phyloP scores from a whole-genome alignment of 1,140 invertebrate genomes.

The Forficula auricularia region DNA sequence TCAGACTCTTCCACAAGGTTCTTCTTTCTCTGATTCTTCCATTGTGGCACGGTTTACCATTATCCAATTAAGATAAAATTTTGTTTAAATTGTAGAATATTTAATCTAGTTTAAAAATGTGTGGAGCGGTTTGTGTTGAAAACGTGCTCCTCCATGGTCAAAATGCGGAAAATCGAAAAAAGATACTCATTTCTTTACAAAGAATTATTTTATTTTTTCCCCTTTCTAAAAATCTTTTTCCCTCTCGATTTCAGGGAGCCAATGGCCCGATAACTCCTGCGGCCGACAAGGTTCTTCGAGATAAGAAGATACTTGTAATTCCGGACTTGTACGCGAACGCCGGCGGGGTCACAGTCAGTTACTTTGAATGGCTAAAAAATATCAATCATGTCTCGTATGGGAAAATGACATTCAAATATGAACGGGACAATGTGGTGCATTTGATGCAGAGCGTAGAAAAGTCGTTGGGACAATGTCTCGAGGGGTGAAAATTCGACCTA shows the following conservation, averaged over 20 bases:
- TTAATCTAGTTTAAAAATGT: too few species aligned
- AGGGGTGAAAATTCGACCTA: neutral
- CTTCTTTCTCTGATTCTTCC: too few species aligned
- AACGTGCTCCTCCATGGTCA: too few species aligned
- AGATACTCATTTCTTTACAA: too few species aligned
- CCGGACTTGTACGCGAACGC: constrained; percentile 73
- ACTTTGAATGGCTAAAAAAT: constrained; percentile 87
- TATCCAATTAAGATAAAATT: too few species aligned
- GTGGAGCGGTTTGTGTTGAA: too few species aligned
- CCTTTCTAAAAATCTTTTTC: constrained; percentile 37
- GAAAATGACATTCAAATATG: constrained; percentile 70
- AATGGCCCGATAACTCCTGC: constrained; percentile 76
- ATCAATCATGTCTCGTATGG: constrained; percentile 79
- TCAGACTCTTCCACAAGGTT: too few species aligned
- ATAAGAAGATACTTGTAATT: constrained; percentile 59
- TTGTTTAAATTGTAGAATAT: too few species aligned
- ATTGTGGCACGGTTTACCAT: too few species aligned
- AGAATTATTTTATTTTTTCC: neutral
- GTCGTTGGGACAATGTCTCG: constrained; percentile 12
- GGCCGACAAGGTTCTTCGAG: constrained; percentile 57
- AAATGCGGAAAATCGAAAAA: too few species aligned
- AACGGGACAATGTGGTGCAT: constrained; percentile 57
- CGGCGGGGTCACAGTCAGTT: constrained; percentile 79
- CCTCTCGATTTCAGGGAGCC: constrained; percentile 46
- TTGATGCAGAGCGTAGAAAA: constrained; percentile 34